Evolutionary conservation across 2,888 invertebrate genomes (phyloP), one percentile per base, ranked within the genome.

Genomic region (Cancer borealis): DNA sequence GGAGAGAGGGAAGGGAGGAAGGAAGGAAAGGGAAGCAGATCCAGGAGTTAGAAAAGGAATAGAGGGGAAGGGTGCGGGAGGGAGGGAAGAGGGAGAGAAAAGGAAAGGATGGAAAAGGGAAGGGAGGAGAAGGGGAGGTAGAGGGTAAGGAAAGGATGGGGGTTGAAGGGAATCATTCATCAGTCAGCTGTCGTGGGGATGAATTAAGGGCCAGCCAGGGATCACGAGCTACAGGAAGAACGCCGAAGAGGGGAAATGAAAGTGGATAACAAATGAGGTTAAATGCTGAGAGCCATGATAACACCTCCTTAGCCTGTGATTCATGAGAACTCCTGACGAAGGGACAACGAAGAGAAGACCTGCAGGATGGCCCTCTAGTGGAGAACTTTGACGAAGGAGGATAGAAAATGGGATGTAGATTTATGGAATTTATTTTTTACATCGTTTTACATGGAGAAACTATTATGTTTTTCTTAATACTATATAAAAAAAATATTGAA

Each of bases 231-330:
- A 89, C 93, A 93, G 93, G 93, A 93, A 89, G 93, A 47, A 54
- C 46, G 73, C 93, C n/a, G 66, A 73, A 93, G 89, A 73, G 79
- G 90, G 93, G 93, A 93, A 93, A 93, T 93, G 93, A 90, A 79
- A 30, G 93, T 89, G 93, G 93, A 93, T 93, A 93, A 93, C 66
- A 93, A 93, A 93, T 93, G 93, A 89, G 73, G 89, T 92, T 87
- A 92, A 92, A 87, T 84, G 87, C 92, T 87, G n/a, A 92, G 54
- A 87, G 47, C 73, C 47, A 79, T 92, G 79, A 92, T 79, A 92
- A 84, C 92, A 79, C 66, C 66, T 73, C 54, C 66, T 39, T 21
- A 88, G 46, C 49, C 49, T n/a, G 88, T 88, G 88, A 88, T 88
- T 47, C 46, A 47, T 49, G 49, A n/a, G 8, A 88, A 46, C 88